These are phyloP conservation scores for Xiphias gladius DNA, from an alignment of 2,113 vertebrate species.

Conservation along the genomic window DNA sequence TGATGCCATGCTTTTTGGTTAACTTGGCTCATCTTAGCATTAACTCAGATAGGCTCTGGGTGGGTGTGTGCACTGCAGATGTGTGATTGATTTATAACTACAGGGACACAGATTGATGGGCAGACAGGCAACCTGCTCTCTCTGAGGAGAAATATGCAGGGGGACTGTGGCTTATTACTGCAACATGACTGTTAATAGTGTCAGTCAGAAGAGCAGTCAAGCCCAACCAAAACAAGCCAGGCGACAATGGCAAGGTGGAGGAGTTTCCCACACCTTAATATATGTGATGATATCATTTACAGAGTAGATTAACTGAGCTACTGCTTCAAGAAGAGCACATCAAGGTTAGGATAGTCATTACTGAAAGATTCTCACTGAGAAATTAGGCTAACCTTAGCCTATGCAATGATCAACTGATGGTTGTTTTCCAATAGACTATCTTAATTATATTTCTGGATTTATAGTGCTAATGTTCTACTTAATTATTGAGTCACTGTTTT, in stretches of 20 bases:
- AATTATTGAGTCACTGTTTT: conserved; percentile 66
- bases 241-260: conserved; percentile 14
- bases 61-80: neutral
- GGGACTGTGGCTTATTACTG: conserved; percentile 49
- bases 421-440: conserved; percentile 60
- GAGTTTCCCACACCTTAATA: conserved; percentile 14
- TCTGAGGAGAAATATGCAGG: conserved; percentile 24
- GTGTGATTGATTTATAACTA: conserved; percentile 64
- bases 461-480: conserved; percentile 71
- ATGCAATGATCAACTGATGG: conserved; percentile 52
- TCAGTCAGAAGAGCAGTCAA: conserved; percentile 50
- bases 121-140: conserved; percentile 29
- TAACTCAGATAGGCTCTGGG: neutral
- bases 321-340: conserved; percentile 67
- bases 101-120: conserved; percentile 60
- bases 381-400: conserved; percentile 72
- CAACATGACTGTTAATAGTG: conserved; percentile 53
- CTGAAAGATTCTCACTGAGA: conserved; percentile 61
- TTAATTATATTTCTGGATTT: conserved; percentile 70
- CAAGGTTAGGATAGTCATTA: conserved; percentile 78
- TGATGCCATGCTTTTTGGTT: neutral
- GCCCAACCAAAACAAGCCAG: conserved; percentile 25
- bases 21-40: conserved; percentile 11
- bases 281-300: conserved; percentile 36
- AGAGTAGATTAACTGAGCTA: conserved; percentile 27